These are phyloP conservation scores for Bufo bufo DNA, from an alignment of 2,113 vertebrate genomes.

Conservation along the genomic window DNA sequence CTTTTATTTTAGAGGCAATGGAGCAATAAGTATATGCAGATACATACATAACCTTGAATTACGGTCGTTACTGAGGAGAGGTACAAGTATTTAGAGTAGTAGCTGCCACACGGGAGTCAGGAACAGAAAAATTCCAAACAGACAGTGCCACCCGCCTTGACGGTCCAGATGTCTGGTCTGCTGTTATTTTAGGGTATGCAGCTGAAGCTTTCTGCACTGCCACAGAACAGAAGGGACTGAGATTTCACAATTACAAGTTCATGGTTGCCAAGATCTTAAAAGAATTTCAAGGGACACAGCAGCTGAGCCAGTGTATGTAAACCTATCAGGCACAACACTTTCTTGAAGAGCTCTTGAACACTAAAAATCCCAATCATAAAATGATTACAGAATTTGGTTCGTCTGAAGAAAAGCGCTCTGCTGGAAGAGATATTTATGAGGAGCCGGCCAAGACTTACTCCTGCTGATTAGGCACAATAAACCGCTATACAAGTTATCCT, in stretches of 20 bases:
- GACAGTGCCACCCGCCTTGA: neutral
- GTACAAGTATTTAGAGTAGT: too few species aligned
- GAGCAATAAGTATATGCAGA: too few species aligned
- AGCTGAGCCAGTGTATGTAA: neutral
- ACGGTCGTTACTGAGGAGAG: too few species aligned
- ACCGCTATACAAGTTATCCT: too few species aligned
- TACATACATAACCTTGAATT: too few species aligned
- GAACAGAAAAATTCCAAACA: too few species aligned
- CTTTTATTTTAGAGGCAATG: too few species aligned
- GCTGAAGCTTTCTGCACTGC: neutral
- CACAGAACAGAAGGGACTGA: slow-evolving; percentile 6
- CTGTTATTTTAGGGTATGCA: neutral
- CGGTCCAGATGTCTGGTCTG: neutral
- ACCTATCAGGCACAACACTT: neutral
- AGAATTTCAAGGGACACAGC: neutral
- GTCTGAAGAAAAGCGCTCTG: neutral
- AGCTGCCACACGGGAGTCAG: too few species aligned
- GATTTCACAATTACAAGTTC: neutral
- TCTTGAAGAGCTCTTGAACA: neutral
- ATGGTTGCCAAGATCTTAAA: slow-evolving; percentile 10
- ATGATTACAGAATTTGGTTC: neutral
- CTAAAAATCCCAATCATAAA: neutral
- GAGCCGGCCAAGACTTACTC: neutral
- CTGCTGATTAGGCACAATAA: too few species aligned
- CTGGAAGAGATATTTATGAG: neutral